Base-by-base conservation (phyloP, 2,113 vertebrate species). In the Nothocercus julius region DNA sequence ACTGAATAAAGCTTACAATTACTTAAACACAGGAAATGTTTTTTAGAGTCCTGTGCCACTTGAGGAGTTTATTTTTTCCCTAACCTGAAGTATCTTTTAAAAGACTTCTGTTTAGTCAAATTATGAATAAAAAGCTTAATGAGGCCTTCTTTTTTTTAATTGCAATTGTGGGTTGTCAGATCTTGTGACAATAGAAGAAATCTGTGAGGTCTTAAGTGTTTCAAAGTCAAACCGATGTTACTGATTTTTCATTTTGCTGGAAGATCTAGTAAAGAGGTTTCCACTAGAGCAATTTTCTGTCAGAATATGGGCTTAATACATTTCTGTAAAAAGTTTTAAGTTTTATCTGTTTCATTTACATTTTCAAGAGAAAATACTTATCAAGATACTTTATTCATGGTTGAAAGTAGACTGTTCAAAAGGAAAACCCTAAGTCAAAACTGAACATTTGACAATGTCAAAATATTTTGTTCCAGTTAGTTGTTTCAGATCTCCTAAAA, bases 221-320 rank as follows among this genome's bases (percentile, higher is more conserved):
- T 86, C 51, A 27, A 42, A 80, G 32, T 80, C 64, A 86, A 89
- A 59, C 27, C 85, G 74, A 81, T 81, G 24, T 70, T 70, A 68
- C 34, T 61, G 53, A 68, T 81, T 94, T 90, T 90, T 88, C 36
- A 69, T 16, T 82, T 93, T 90, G 47, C n/a, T n/a, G 24, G 87
- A 92, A 84, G 21, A 76, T 75, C 44, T 88, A 24, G 44, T 59
- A 40, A 69, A 87, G 69, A 79, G 40, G 24, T 90, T 94, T 82
- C 73, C 84, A 62, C 32, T 69, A 32, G 15, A 86, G 32, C 32
- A 87, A 7, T 76, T 79, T 75, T 79, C 38, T 92, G 40, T 79
- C 64, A 93, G 75, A 93, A 93, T 24, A 66, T 51, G 27, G 40
- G 53, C 86, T 91, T 87, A 68, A 81, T 74, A 74, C 49, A 22